Base-by-base conservation (phyloP, 2,797 vertebrate species). In the Muscicapa striata region DNA sequence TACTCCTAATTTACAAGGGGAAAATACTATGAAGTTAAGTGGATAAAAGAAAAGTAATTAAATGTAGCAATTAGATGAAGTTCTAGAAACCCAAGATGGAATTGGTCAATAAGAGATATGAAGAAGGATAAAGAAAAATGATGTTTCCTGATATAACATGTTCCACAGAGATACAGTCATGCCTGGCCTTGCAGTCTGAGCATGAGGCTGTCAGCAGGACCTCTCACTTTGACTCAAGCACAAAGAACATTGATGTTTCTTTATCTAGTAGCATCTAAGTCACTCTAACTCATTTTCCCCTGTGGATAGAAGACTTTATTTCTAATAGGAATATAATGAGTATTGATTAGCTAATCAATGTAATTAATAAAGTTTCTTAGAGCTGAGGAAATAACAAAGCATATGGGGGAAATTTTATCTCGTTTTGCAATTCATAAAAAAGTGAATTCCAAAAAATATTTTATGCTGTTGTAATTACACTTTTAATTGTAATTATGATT, bases 11-110 rank as follows among this genome's bases (percentile, higher is more conserved):
- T 94, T 89, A 51, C 51, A 83, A 79, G 32, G 32, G 20, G 58
- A 43, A 94, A 95, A 93, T 92, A 93, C 84, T 84, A 78, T 7
- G 16, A 84, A 90, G 27, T 77, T 91, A 91, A 90, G 55, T 93
- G 70, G 58, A 88, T 85, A 78, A 80, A 88, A 89, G 55, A 70
- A 68, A 89, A 91, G 57, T 82, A 95, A 91, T 90, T 87, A 95
- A 94, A 80, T 76, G 40, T 46, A 80, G 52, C 21, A 87, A 82
- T 93, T 82, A 80, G 61, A 24, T 93, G 63, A 87, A 89, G 24
- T 58, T 84, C 54, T 82, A 67, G 74, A 95, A 94, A 89, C 72
- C 62, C 46, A 68, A 59, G 70, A 63, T 91, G 49, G 45, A 84
- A 62, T 24, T 77, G 43, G 36, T 82, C 68, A 68, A 5, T 54